phyloP scores from a whole-genome alignment of 2,113 vertebrate genomes.

The Nothocercus nigrocapillus region DNA sequence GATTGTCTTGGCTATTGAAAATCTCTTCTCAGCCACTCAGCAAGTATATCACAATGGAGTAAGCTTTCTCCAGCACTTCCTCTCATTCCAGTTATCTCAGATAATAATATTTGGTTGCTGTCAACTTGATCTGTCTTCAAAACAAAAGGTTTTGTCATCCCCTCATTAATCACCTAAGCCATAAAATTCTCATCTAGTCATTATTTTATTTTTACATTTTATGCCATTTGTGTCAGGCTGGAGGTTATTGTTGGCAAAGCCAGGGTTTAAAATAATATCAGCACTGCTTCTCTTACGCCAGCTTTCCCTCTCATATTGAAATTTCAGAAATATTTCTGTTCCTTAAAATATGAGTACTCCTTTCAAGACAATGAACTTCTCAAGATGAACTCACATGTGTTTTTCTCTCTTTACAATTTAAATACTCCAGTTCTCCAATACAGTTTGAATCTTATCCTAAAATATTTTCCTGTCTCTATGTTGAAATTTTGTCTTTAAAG shows the following conservation, averaged over 20 bases:
- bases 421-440: background rate
- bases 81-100: background rate
- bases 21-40: background rate
- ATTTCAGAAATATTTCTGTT: background rate
- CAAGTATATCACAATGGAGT: background rate
- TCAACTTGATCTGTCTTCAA: background rate
- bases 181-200: background rate
- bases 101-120: background rate
- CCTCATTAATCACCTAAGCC: conserved; percentile 3
- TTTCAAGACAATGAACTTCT: background rate
- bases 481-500: background rate
- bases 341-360: background rate
- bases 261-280: background rate
- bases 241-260: background rate
- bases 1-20: background rate
- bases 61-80: background rate
- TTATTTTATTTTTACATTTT: conserved; percentile 1
- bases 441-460: background rate
- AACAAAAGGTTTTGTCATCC: background rate
- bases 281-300: background rate
- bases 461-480: background rate
- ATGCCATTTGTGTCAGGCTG: background rate
- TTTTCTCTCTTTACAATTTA: background rate
- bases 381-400: background rate
- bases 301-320: background rate